Evolutionary conservation across 2,113 vertebrate genomes (phyloP).

Genomic region (Myrmophylax atrothorax): DNA sequence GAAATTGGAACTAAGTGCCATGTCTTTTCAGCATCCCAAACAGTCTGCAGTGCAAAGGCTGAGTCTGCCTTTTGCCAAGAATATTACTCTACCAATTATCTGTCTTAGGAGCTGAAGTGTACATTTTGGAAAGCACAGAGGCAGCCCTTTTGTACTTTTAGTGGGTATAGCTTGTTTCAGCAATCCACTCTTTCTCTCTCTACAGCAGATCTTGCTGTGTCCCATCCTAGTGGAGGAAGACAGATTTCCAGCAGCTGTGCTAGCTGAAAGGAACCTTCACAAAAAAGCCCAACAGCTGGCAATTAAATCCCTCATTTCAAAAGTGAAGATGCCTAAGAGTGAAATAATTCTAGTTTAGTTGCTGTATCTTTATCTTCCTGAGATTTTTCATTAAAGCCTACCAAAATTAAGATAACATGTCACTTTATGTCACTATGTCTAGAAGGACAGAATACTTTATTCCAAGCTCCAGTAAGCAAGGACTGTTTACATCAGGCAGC

Average conservation of each 20-base stretch:
- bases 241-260: background rate
- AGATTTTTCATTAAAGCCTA: background rate
- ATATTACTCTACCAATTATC: background rate
- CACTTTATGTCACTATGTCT: background rate
- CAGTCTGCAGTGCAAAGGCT: background rate
- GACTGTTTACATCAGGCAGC: background rate
- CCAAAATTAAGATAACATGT: background rate
- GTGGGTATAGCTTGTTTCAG: background rate
- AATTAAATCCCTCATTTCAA: background rate
- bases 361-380: background rate
- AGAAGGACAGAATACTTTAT: background rate
- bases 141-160: background rate
- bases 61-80: background rate
- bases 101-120: background rate
- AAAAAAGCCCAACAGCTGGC: background rate
- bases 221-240: background rate
- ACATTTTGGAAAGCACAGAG: background rate
- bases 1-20: background rate
- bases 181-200: background rate
- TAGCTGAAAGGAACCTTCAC: background rate
- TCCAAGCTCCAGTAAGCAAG: background rate
- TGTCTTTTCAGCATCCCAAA: background rate
- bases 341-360: background rate
- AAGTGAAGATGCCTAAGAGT: background rate
- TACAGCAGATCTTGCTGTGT: background rate